Percentiles rank a stretch among this genome's conserved stretches.
These are phyloP conservation scores for Zaprionus bogoriensis DNA, from an alignment of 2,888 invertebrate species.

Conservation along the genomic window DNA sequence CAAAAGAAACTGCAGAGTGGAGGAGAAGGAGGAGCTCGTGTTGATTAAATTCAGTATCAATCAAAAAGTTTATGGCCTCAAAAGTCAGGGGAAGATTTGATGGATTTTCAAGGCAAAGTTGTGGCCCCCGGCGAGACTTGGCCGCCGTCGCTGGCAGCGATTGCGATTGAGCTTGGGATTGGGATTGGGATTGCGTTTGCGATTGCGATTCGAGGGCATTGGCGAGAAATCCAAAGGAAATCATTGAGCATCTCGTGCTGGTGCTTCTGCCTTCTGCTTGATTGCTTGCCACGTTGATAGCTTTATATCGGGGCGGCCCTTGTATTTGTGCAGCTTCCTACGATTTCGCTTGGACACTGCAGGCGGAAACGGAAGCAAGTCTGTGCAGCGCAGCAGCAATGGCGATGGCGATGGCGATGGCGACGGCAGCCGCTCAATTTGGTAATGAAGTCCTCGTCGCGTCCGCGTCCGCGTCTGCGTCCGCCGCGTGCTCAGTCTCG, in stretches of 20 bases:
- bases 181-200: constrained; percentile 20
- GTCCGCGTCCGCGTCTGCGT: constrained; percentile 6
- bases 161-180: constrained; percentile 23
- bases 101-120: constrained; percentile 66
- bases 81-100: constrained; percentile 71
- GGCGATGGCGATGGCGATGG: constrained; percentile 44
- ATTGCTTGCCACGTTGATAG: constrained; percentile 77
- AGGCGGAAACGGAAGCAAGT: constrained; percentile 71
- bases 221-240: constrained; percentile 58
- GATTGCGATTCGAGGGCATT: no score
- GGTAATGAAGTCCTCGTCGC: constrained; percentile 71
- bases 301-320: constrained; percentile 44
- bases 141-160: constrained; percentile 28
- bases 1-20: no score
- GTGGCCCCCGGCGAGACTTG: constrained; percentile 44
- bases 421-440: constrained; percentile 73
- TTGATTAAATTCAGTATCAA: constrained; percentile 78
- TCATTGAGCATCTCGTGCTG: constrained; percentile 43
- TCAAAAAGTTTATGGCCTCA: constrained; percentile 78
- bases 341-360: constrained; percentile 56
- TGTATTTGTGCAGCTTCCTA: constrained; percentile 71
- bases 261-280: constrained; percentile 49
- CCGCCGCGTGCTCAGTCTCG: background rate
- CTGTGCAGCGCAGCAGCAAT: no score
- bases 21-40: constrained; percentile 51